A percentile compares a stretch with the other conserved stretches of the same genome.
These are phyloP conservation scores for Subanguina moxae DNA, from an alignment of 1,140 invertebrate species.

Conservation along the genomic window DNA sequence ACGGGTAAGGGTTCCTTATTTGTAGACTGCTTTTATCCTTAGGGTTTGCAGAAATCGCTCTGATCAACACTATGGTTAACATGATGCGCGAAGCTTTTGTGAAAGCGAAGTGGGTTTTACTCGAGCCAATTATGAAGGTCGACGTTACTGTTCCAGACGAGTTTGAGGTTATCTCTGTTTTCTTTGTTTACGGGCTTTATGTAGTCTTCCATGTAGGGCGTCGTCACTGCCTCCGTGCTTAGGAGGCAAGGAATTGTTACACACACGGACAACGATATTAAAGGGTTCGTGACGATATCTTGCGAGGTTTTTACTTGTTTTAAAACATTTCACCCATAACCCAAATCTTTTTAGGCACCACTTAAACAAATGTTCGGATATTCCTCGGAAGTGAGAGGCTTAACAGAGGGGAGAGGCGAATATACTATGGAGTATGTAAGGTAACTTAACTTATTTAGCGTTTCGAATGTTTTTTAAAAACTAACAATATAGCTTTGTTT, in stretches of 20 bases:
- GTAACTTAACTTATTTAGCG: constrained; percentile 41
- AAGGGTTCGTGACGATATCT: constrained; percentile 63
- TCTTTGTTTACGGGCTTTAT: too few relatives aligned
- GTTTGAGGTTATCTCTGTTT: constrained; percentile 2
- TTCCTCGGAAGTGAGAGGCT: constrained; percentile 79
- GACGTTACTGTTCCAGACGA: constrained; percentile 83
- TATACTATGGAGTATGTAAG: constrained; percentile 95
- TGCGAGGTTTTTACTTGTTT: background rate
- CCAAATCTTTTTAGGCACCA: constrained; percentile 68
- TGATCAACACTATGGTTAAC: constrained; percentile 59
- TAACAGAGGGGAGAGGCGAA: constrained; percentile 96
- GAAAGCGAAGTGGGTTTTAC: constrained; percentile 75
- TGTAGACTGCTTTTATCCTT: too few relatives aligned
- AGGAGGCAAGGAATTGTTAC: constrained; percentile 81
- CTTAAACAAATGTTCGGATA: constrained; percentile 99
- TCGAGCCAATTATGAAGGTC: constrained; percentile 94
- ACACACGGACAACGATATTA: constrained; percentile 76
- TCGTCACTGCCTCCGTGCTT: constrained; percentile 74
- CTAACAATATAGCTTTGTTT: background rate
- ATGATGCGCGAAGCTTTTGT: constrained; percentile 51
- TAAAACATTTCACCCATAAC: constrained; percentile 4
- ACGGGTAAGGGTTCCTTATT: too few relatives aligned
- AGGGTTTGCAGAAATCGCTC: constrained; percentile 56
- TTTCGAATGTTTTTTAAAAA: too few relatives aligned
- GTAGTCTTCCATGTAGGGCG: constrained; percentile 29